Base-by-base conservation (phyloP, 2,888 invertebrate genomes). In the Apamea epomidion region DNA sequence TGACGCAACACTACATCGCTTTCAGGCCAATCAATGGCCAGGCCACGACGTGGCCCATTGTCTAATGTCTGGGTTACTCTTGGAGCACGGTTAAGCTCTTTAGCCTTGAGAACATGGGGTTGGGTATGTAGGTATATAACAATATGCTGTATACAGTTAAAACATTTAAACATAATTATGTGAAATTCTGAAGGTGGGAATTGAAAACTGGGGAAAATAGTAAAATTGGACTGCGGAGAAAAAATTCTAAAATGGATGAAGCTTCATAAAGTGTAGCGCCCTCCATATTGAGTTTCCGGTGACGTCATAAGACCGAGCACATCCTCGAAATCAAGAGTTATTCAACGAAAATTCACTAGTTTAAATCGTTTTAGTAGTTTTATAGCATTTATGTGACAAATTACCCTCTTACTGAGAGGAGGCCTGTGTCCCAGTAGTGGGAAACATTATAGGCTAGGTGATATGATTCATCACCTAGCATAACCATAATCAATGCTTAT, bases 81-180 rank as follows among this genome's bases (percentile, higher is more conserved):
- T 58, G 32, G 73, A 76, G 76, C 76, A 82, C 82, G 74, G 83
- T 78, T 72, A 81, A 83, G 87, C 78, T 78, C 67, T 76, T 74
- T 79, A 80, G 65, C 71, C 73, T 60, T 73, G 80, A 60, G 64
- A 80, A 80, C 75, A 83, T 51, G 29, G 25, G 25, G 29, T 42
- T 18, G 32, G 58, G 42, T 81, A 25, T 67, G 29, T 48, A 45
- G 21, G 12, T n/a, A 51, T 7, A 0, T n/a, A 69, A 37, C 10
- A 16, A 75, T 68, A 45, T 69, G 32, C 62, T 69, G 45, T 10
- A 37, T 58, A 69, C 62, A 32, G 45, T 62, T 64, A 64, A 80
- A 80, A 37, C 32, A 54, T 80, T 74, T 42, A 10, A 51, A 45
- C 29, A 32, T 18, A n/a, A n/a, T n/a, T n/a, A 60, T 51, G 54